phyloP scores from a whole-genome alignment of 1,140 invertebrate species.

The Pseudomyrmex cubaensis region DNA sequence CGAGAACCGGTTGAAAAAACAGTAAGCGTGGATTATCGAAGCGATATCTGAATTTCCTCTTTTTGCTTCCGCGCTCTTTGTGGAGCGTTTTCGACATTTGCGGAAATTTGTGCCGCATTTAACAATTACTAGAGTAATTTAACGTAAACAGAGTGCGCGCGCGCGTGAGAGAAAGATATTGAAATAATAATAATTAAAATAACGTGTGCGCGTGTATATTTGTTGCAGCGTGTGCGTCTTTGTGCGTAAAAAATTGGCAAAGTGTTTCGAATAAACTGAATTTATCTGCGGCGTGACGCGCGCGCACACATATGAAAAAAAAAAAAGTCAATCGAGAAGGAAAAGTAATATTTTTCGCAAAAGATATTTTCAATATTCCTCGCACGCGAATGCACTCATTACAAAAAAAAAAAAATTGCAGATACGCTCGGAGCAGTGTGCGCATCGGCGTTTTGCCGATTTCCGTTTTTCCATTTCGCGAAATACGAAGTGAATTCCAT shows the following conservation, averaged over 20 bases:
- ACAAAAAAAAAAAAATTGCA: conserved; percentile 1
- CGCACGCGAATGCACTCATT: conserved; percentile 6
- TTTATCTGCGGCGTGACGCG: not conserved
- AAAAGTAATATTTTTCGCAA: not conserved
- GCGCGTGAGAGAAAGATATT: not conserved
- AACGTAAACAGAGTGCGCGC: not conserved
- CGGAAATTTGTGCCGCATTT: not conserved
- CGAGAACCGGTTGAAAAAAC: conserved; percentile 28
- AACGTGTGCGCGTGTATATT: not conserved
- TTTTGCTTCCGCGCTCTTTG: not conserved
- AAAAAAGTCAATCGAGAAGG: conserved; percentile 12
- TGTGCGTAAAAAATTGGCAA: not conserved
- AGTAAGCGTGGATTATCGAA: conserved; percentile 26
- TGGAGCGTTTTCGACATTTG: not conserved
- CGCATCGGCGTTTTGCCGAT: not conserved
- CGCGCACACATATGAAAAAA: not conserved
- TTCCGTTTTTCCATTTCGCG: conserved; percentile 1
- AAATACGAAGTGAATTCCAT: conserved; percentile 41
- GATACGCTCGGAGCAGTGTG: not conserved
- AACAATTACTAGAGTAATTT: not conserved
- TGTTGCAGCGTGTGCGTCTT: not conserved
- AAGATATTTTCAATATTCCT: conserved; percentile 33
- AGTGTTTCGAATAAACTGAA: not conserved
- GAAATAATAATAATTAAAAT: not conserved
- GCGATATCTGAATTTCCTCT: not conserved